These are phyloP conservation scores for Gephyroberyx darwinii DNA, from an alignment of 2,797 vertebrate genomes.

Conservation along the genomic window DNA sequence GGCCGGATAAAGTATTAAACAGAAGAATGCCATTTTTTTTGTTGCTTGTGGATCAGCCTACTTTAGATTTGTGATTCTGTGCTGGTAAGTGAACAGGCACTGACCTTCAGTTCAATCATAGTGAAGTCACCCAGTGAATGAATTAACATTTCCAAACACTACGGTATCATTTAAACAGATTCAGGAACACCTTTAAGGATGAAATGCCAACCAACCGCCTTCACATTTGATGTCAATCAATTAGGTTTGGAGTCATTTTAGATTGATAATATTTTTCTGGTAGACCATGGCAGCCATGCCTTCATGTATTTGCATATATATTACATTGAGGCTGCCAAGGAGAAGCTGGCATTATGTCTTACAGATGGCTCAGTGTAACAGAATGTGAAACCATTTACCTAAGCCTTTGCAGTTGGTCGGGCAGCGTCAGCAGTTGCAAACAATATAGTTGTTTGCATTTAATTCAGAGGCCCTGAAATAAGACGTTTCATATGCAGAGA, in stretches of 20 bases:
- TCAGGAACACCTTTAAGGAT: slow-evolving; percentile 1
- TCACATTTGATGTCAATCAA: background rate
- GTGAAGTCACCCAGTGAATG: slow-evolving; percentile 6
- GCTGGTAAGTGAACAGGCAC: background rate
- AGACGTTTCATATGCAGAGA: background rate
- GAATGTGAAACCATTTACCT: background rate
- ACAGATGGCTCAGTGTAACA: background rate
- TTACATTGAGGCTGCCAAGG: background rate
- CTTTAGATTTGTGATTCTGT: background rate
- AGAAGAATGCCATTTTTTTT: background rate
- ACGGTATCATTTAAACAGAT: background rate
- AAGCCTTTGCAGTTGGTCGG: no score
- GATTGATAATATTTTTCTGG: background rate
- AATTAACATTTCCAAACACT: slow-evolving; percentile 14
- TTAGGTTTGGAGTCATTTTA: background rate
- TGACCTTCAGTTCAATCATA: background rate
- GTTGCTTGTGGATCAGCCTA: background rate
- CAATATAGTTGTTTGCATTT: background rate
- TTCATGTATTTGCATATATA: slow-evolving; percentile 22
- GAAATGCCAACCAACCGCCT: slow-evolving; percentile 4
- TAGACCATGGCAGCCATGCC: background rate
- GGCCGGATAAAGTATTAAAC: background rate
- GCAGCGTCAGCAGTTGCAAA: no score
- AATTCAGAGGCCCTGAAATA: slow-evolving; percentile 5
- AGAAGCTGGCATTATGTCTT: background rate